Evolutionary conservation across 2,888 invertebrate genomes (phyloP).

Genomic region (Dione vanillae): DNA sequence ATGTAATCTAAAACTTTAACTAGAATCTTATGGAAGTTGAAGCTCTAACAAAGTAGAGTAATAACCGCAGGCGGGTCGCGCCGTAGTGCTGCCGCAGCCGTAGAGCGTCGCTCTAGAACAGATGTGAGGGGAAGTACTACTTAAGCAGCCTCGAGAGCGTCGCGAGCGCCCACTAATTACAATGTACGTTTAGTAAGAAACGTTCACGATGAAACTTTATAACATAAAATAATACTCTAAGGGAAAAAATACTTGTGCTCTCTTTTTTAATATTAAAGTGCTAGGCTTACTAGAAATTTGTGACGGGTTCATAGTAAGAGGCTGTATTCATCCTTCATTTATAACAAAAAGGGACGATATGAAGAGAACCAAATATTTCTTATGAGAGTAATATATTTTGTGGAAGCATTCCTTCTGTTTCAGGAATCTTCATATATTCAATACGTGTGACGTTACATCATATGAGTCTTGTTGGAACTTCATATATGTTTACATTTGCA

Average conservation of each 20-base stretch:
- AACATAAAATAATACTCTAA: background rate
- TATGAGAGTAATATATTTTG: conserved; percentile 4
- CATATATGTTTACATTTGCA: background rate
- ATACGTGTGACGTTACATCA: conserved; percentile 3
- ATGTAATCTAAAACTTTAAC: no score
- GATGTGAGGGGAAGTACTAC: background rate
- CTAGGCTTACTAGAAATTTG: no score
- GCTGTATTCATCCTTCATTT: background rate
- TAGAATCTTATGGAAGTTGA: background rate
- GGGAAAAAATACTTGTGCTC: conserved; percentile 1
- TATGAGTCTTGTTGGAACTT: background rate
- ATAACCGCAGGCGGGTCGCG: conserved; percentile 7
- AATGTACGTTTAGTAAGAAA: background rate
- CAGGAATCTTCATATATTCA: background rate
- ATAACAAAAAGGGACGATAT: background rate
- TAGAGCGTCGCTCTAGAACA: background rate
- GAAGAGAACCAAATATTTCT: conserved; percentile 1
- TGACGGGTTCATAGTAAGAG: background rate
- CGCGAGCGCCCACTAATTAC: background rate
- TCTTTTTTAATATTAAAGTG: background rate
- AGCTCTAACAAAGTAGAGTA: background rate
- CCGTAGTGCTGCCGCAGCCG: conserved; percentile 6
- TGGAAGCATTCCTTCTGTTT: conserved; percentile 1
- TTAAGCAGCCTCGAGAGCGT: background rate
- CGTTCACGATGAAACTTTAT: background rate